These are phyloP conservation scores for Menidia beryllina DNA, from an alignment of 2,113 vertebrate species.

Conservation along the genomic window DNA sequence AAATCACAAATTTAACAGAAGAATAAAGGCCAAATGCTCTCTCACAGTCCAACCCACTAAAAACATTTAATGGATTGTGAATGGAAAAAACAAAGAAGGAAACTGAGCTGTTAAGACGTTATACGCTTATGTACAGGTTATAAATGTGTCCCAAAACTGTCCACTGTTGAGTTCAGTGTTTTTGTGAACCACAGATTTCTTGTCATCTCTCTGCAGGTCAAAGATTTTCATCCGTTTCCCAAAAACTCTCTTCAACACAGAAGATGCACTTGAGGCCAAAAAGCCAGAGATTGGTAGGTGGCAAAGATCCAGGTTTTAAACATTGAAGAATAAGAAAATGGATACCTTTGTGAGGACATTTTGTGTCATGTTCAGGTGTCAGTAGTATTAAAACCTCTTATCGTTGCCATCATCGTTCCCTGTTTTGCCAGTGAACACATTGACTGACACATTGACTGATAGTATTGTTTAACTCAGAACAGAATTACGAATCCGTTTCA, in stretches of 20 bases:
- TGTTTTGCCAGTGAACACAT: not conserved
- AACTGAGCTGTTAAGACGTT: too few species aligned
- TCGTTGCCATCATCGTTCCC: not conserved
- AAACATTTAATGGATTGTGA: not conserved
- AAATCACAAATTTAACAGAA: too few species aligned
- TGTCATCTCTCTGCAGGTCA: conserved; percentile 82
- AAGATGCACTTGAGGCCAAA: conserved; percentile 92
- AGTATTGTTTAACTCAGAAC: not conserved
- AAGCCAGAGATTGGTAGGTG: conserved; percentile 91
- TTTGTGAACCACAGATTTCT: not conserved
- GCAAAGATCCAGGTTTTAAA: not conserved
- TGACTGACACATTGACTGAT: too few species aligned
- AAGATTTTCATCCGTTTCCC: conserved; percentile 99
- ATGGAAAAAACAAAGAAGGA: not conserved
- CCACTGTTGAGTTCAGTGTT: not conserved
- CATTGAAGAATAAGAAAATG: not conserved
- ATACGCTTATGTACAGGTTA: not conserved
- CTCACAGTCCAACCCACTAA: not conserved
- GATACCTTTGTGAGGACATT: not conserved
- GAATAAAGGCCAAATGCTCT: not conserved
- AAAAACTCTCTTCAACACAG: conserved; percentile 96
- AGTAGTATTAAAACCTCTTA: not conserved
- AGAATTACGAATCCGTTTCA: not conserved
- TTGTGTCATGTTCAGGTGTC: not conserved
- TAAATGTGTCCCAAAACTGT: not conserved